Percentiles rank a stretch among this genome's conserved stretches.
phyloP scores from a whole-genome alignment of 2,113 vertebrate species.

The Callionymus lyra region DNA sequence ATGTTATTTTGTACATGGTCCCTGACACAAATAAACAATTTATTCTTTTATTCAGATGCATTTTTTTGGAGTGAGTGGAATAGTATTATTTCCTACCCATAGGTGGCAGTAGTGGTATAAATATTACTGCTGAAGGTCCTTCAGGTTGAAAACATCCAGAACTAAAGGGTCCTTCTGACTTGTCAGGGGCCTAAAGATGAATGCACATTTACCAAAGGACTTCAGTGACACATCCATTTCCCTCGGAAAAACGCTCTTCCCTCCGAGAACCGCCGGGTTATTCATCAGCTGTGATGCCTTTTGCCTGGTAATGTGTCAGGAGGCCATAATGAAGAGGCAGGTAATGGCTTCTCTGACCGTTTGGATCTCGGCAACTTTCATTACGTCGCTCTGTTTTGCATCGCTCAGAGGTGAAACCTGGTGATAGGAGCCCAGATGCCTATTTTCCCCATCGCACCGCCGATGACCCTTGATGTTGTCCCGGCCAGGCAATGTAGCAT shows the following conservation, averaged over 20 bases:
- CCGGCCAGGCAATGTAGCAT: slow-evolving; percentile 66
- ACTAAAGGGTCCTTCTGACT: slow-evolving; percentile 6
- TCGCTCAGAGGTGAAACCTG: slow-evolving; percentile 46
- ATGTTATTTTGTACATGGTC: no score
- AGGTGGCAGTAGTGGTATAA: slow-evolving; percentile 30
- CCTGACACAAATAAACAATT: no score
- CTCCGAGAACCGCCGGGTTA: slow-evolving; percentile 18
- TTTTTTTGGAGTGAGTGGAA: no score
- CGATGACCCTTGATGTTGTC: slow-evolving; percentile 61
- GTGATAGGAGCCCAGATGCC: slow-evolving; percentile 41
- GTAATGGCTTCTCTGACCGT: slow-evolving; percentile 54
- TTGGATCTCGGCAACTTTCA: slow-evolving; percentile 40
- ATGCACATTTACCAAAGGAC: slow-evolving; percentile 5
- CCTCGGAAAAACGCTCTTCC: slow-evolving; percentile 20
- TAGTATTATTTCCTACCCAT: slow-evolving; percentile 21
- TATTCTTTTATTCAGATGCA: no score
- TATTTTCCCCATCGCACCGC: slow-evolving; percentile 37
- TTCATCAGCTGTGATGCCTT: slow-evolving; percentile 49
- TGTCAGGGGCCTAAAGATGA: slow-evolving; percentile 9
- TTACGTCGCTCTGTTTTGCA: slow-evolving; percentile 47
- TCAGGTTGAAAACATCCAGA: no score
- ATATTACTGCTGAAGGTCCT: neutral
- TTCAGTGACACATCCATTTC: slow-evolving; percentile 24
- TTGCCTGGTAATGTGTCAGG: slow-evolving; percentile 38
- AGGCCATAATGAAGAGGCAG: slow-evolving; percentile 42